Evolutionary conservation across 2,888 invertebrate species (phyloP).

Genomic region (Dilophus febrilis): DNA sequence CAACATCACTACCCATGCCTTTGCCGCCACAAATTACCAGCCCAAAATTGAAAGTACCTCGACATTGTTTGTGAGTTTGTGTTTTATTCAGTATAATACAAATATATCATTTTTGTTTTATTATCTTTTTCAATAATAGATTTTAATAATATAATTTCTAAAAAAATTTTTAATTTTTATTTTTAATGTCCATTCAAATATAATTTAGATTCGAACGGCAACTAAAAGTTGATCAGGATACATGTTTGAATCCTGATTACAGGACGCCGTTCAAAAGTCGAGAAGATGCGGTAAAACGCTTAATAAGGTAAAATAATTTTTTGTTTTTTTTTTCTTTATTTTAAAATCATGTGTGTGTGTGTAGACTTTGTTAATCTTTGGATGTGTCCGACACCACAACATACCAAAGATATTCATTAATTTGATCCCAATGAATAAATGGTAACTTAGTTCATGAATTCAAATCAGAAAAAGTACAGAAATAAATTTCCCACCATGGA

Average conservation of each 20-base stretch:
- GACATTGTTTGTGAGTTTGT: slow-evolving; percentile 33
- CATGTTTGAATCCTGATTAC: slow-evolving; percentile 54
- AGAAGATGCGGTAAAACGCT: slow-evolving; percentile 55
- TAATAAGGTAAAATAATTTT: slow-evolving; percentile 33
- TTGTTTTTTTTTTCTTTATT: too few relatives aligned
- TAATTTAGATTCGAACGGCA: slow-evolving; percentile 58
- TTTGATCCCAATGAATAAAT: too few relatives aligned
- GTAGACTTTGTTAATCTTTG: too few relatives aligned
- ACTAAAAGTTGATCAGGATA: slow-evolving; percentile 54
- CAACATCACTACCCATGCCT: neutral
- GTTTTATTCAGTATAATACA: too few relatives aligned
- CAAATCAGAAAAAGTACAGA: too few relatives aligned
- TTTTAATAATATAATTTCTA: slow-evolving; percentile 5
- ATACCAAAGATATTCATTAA: too few relatives aligned
- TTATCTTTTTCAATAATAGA: neutral
- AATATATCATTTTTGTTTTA: slow-evolving; percentile 4
- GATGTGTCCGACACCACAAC: too few relatives aligned
- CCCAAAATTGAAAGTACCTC: slow-evolving; percentile 29
- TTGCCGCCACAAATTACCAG: slow-evolving; percentile 11
- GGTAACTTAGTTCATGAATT: too few relatives aligned
- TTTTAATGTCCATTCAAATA: slow-evolving; percentile 9
- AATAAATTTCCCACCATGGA: too few relatives aligned
- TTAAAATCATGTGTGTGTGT: too few relatives aligned
- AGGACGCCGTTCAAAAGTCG: slow-evolving; percentile 51
- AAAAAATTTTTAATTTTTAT: slow-evolving; percentile 7